Evolutionary conservation across 2,113 vertebrate species (phyloP), one percentile per base, ranked within the genome.

Genomic region (Gorilla gorilla): DNA sequence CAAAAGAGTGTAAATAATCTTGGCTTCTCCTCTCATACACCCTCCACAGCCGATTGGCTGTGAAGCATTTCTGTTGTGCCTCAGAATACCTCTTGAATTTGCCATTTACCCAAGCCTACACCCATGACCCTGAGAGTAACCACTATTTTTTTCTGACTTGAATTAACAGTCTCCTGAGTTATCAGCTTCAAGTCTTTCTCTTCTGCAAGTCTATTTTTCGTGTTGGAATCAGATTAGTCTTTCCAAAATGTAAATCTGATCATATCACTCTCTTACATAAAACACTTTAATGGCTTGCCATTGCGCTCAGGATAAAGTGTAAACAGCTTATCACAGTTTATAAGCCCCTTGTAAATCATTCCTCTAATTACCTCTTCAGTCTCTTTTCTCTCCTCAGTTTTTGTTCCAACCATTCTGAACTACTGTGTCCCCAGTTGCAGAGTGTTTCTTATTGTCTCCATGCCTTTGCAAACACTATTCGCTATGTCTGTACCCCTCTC

Each of bases 241-340:
- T 94, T 68, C 43, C 66, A 20, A 94, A 89, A 97, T 86, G 66
- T 93, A 97, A 91, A 95, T 89, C 81, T 89, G 38, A 92, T 95
- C 43, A 59, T 90, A 94, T 84, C 70, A 64, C n/a, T 81, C 35
- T 70, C 92, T 94, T 95, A 27, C 70, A 88, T 92, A 86, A 97
- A 95, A 93, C 57, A 87, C 20, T 72, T 90, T 90, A 72, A 90
- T 93, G 16, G 76, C 57, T 92, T 97, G 76, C 17, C 52, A 20
- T 68, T 90, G 81, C 96, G 84, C 78, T 89, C 64, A 90, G 76
- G 81, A 89, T 94, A 89, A 81, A 96, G 57, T 95, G 10, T 43
- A 80, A 80, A 88, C n/a, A 85, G 76, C 12, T 92, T 93, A 96
- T 90, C 84, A 83, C 17, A 50, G 61, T 80, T 97, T 83, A 52